A percentile compares a stretch with the other conserved stretches of the same genome.
phyloP scores from a whole-genome alignment of 2,113 vertebrate genomes.

The Dolichotis patagonum region DNA sequence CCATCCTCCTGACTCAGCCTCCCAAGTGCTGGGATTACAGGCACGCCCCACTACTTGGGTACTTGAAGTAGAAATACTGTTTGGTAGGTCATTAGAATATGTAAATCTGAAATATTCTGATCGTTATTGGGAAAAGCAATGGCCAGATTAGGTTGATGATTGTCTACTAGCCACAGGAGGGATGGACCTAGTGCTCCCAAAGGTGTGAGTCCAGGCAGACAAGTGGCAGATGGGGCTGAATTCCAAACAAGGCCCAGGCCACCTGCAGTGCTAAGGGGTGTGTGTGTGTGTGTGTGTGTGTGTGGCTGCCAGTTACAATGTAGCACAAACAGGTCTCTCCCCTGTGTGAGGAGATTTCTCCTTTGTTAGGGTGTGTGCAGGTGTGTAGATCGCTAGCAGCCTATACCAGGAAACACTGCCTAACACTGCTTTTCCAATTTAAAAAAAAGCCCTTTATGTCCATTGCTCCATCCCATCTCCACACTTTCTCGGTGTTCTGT shows the following conservation, averaged over 20 bases:
- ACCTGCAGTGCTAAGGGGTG: neutral
- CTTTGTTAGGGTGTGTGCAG: neutral
- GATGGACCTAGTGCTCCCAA: neutral
- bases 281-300: too few species aligned
- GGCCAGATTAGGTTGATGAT: neutral
- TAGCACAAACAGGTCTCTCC: neutral
- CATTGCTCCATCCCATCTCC: neutral
- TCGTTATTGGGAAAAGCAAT: neutral
- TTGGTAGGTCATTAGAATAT: neutral
- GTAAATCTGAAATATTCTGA: neutral
- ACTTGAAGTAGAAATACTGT: conserved; percentile 3
- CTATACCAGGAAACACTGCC: neutral
- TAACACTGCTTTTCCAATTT: neutral
- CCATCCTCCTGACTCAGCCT: neutral
- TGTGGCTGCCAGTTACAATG: neutral
- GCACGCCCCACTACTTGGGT: neutral
- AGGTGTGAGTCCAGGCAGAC: neutral
- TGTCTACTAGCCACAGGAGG: neutral
- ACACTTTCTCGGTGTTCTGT: neutral
- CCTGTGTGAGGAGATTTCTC: neutral
- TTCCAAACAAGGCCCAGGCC: neutral
- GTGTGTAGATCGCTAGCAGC: neutral
- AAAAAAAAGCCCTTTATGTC: neutral
- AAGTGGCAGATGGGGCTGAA: too few species aligned
- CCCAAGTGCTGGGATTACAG: neutral